Conservation (phyloP, 2,797 vertebrate species). For the Coranthus polyacanthus region DNA sequence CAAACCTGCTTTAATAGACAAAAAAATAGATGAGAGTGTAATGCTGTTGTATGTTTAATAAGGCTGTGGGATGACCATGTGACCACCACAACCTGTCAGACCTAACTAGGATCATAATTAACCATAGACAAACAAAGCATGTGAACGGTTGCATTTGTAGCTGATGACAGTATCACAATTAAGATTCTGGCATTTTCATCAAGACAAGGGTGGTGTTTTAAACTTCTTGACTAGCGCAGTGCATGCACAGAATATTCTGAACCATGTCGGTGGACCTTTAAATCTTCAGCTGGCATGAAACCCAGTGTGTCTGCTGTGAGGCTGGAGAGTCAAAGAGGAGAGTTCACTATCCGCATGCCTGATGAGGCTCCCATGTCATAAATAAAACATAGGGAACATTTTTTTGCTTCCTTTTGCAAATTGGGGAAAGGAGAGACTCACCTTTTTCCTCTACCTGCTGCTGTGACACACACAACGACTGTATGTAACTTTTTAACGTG, state of each 20-base stretch:
- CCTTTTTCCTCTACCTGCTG: conserved; percentile 38
- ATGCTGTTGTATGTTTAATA: too few species aligned
- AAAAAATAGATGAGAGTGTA: too few species aligned
- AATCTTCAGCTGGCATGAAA: conserved; percentile 15
- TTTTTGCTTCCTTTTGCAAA: conserved; percentile 46
- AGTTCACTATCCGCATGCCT: conserved; percentile 52
- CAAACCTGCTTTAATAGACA: too few species aligned
- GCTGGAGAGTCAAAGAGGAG: conserved; percentile 22
- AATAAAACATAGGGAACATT: conserved; percentile 71
- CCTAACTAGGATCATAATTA: too few species aligned
- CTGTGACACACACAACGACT: conserved; percentile 27
- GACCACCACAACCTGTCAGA: too few species aligned
- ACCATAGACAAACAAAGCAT: too few species aligned
- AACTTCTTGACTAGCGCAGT: not conserved
- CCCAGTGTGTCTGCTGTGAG: conserved; percentile 21
- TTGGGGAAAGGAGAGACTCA: not conserved
- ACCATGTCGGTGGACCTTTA: conserved; percentile 27
- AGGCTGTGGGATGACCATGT: too few species aligned
- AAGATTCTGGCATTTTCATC: conserved; percentile 3
- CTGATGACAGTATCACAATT: not conserved
- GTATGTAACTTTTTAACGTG: conserved; percentile 28
- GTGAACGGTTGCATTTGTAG: not conserved
- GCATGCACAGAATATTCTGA: conserved; percentile 7
- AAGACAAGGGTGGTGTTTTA: not conserved
- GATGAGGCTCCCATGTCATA: conserved; percentile 57